phyloP scores from a whole-genome alignment of 2,888 invertebrate species.

The Torymus aiolomorphi region DNA sequence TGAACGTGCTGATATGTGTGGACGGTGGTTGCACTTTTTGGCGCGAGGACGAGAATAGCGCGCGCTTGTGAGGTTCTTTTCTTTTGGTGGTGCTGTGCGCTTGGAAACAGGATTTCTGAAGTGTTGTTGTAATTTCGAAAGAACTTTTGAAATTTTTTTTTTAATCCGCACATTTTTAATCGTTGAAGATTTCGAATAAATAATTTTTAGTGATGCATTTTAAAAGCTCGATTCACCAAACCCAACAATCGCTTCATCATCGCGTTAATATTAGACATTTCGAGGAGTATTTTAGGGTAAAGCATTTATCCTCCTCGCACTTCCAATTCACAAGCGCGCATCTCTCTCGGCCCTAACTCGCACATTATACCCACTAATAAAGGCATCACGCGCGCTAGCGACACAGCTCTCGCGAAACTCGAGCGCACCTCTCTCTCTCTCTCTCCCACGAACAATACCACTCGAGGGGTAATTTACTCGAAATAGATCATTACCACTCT shows the following conservation, averaged over 20 bases:
- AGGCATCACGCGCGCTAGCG: conserved; percentile 45
- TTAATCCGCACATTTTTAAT: no score
- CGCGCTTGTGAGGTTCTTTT: no score
- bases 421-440: conserved; percentile 1
- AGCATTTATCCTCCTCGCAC: neutral
- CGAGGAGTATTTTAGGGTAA: no score
- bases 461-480: conserved; percentile 28
- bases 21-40: neutral
- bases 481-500: conserved; percentile 27
- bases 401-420: conserved; percentile 16
- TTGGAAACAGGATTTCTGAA: no score
- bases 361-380: conserved; percentile 41
- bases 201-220: no score
- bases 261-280: no score
- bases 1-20: conserved; percentile 8
- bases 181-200: no score
- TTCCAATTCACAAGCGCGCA: neutral
- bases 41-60: neutral
- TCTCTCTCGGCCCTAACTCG: conserved; percentile 9
- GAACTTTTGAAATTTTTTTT: no score
- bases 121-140: no score
- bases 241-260: no score
- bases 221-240: no score
- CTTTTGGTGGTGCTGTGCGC: no score
- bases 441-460: conserved; percentile 35